These are phyloP conservation scores for Hylyphantes graminicola DNA, from an alignment of 1,140 invertebrate genomes.

Conservation along the genomic window DNA sequence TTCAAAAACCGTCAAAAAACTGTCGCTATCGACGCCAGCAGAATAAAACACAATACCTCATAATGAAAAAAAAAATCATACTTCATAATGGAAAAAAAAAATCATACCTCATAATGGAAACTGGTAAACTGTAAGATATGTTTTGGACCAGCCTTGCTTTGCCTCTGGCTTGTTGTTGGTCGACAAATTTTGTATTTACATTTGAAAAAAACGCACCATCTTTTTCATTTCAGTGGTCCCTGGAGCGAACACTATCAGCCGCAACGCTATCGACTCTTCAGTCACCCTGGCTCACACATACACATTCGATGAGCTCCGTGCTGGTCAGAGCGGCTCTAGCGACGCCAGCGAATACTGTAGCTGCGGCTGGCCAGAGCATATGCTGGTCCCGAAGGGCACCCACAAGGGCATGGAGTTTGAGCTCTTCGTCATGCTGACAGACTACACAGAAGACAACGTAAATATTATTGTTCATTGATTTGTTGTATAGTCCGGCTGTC, in stretches of 20 bases:
- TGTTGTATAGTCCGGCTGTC: neutral
- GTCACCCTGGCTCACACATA: conserved; percentile 79
- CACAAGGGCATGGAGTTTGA: conserved; percentile 76
- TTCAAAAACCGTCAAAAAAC: too few species aligned
- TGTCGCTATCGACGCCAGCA: too few species aligned
- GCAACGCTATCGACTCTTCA: conserved; percentile 75
- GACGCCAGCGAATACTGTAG: conserved; percentile 73
- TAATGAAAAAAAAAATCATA: too few species aligned
- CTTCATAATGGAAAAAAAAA: too few species aligned
- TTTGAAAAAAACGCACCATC: too few species aligned
- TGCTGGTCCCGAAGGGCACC: conserved; percentile 82
- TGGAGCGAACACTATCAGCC: conserved; percentile 74
- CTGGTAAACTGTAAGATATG: too few species aligned
- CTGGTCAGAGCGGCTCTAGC: conserved; percentile 60
- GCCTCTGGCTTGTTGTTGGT: too few species aligned
- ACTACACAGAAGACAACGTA: conserved; percentile 73
- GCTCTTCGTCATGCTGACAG: conserved; percentile 71
- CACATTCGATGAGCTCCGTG: conserved; percentile 71
- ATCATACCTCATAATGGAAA: too few species aligned
- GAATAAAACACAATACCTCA: too few species aligned
- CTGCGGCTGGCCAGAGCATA: conserved; percentile 88
- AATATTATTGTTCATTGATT: neutral
- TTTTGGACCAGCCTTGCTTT: too few species aligned
- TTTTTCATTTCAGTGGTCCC: conserved; percentile 70
- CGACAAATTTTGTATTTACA: too few species aligned